Percentiles rank a stretch among this genome's conserved stretches.
Evolutionary conservation across 2,113 vertebrate species (phyloP).

Genomic region (Eublepharis macularius): DNA sequence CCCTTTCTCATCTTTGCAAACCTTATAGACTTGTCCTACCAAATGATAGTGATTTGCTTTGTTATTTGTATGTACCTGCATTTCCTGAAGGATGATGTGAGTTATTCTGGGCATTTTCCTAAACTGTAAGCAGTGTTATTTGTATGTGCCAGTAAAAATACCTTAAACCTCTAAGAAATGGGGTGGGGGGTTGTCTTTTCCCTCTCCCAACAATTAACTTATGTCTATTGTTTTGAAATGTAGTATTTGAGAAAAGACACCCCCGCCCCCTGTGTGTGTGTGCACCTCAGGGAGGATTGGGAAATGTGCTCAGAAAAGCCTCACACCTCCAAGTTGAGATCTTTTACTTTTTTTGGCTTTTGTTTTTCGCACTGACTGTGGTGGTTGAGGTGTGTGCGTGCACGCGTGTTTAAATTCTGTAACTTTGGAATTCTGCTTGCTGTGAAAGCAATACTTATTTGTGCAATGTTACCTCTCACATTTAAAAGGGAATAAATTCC

Average conservation of each 20-base stretch:
- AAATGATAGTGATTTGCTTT: constrained; percentile 12
- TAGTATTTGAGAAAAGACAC: constrained; percentile 4
- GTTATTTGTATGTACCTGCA: constrained; percentile 54
- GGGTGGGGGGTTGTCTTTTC: not conserved
- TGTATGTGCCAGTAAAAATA: not conserved
- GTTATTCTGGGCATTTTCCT: constrained; percentile 55
- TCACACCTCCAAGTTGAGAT: constrained; percentile 52
- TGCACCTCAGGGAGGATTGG: constrained; percentile 44
- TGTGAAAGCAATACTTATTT: constrained; percentile 76
- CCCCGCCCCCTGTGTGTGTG: constrained; percentile 20
- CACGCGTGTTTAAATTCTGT: constrained; percentile 70
- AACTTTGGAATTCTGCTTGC: constrained; percentile 71
- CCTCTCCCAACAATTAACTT: not conserved
- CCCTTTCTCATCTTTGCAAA: constrained; percentile 33
- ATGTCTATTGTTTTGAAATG: not conserved
- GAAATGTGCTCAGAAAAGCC: constrained; percentile 58
- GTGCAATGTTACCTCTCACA: constrained; percentile 73
- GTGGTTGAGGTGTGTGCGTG: constrained; percentile 54
- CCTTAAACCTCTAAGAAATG: not conserved
- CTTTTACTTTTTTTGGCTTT: constrained; percentile 48
- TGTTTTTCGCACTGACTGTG: constrained; percentile 64
- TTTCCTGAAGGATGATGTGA: constrained; percentile 54
- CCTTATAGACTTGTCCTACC: constrained; percentile 28
- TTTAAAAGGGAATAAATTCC: constrained; percentile 83
- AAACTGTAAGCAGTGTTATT: constrained; percentile 43